These are phyloP conservation scores for Akabosia matsudoensis DNA, from an alignment of 1,140 invertebrate genomes.

Conservation along the genomic window DNA sequence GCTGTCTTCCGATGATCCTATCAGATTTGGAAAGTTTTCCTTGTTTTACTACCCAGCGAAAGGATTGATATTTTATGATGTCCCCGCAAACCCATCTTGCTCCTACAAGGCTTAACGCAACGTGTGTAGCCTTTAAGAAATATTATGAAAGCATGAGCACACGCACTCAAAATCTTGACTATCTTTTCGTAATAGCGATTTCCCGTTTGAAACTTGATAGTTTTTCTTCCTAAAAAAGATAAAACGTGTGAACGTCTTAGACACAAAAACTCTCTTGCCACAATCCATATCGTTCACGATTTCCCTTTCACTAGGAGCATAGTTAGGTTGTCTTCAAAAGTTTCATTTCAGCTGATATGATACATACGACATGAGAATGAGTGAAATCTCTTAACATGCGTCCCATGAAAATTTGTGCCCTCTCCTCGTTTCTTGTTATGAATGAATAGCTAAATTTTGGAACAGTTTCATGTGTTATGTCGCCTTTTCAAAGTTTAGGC, in stretches of 20 bases:
- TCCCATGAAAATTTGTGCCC: neutral
- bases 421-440: too few relatives aligned
- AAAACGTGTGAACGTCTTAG: constrained; percentile 9
- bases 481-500: neutral
- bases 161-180: neutral
- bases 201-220: constrained; percentile 18
- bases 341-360: neutral
- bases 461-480: neutral
- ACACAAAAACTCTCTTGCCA: neutral
- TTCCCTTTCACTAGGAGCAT: too few relatives aligned
- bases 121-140: neutral
- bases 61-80: too few relatives aligned
- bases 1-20: too few relatives aligned
- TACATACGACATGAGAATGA: neutral
- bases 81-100: neutral
- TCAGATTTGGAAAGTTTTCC: too few relatives aligned
- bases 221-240: constrained; percentile 4
- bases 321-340: too few relatives aligned
- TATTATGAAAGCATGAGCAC: neutral
- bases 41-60: too few relatives aligned
- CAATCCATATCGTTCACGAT: neutral
- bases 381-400: neutral
- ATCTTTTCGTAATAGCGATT: neutral
- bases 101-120: neutral
- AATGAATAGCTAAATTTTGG: neutral